Evolutionary conservation across 2,797 vertebrate genomes (phyloP), one percentile per base, ranked within the genome.

Genomic region (Labroides dimidiatus): DNA sequence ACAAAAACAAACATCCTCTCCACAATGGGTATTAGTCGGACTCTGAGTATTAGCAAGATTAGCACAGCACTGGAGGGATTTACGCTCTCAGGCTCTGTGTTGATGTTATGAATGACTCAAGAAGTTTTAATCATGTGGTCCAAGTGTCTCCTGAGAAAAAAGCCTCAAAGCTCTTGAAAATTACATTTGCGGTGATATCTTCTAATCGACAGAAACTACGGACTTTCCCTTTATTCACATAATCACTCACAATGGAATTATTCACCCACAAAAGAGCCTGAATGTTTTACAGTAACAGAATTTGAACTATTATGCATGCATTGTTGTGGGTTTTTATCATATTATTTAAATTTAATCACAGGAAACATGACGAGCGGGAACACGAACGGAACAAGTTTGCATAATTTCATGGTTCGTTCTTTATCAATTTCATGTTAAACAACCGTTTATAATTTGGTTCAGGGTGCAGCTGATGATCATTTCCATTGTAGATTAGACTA

Each of bases 11-110:
- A 42, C 47, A 36, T 45, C 30, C 44, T 47, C 39, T 42, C 41
- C 3, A 71, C 59, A 74, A 41, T 42, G 43, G 41, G 64, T 61
- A 81, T 81, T 66, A 84, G 41, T 67, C 19, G 45, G 57, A 63
- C 47, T 61, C 16, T 36, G 54, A 72, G 43, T 24, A 78, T 78
- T 69, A 73, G 65, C 50, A 54, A 41, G 67, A 81, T 77, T 75
- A 78, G 15, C 39, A 19, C 8, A 36, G 10, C 17, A 56, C 19
- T 30, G 23, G 10, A 54, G 61, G 56, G 59, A 69, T 58, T 69
- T 58, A 39, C 30, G 49, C 37, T 24, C 39, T 4, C 36, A 37
- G 63, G 44, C 16, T 62, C 70, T 57, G 19, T 8, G 14, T 56
- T 60, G 50, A 72, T 63, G 61, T 33, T 19, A 45, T 13, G 17